Base-by-base conservation (phyloP, 2,888 invertebrate species). In the Anarsia innoxiella region DNA sequence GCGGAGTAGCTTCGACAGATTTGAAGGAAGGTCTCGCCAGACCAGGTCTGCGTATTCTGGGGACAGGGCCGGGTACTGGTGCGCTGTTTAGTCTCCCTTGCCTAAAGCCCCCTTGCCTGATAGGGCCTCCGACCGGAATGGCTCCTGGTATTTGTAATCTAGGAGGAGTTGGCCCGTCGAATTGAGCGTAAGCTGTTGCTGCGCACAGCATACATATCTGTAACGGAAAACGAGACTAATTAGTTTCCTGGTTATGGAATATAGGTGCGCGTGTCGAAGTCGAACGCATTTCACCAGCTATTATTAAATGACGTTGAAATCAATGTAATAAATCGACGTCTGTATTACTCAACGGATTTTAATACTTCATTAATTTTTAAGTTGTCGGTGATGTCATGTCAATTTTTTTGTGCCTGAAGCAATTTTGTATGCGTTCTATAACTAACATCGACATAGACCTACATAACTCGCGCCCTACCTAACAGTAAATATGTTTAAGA, bases 111-210 rank as follows among this genome's bases (percentile, higher is more conserved):
- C 69, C 76, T 59, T 63, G 78, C 39, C 76, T 57, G 28, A 42
- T 39, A 6, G 56, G 60, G 10, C 65, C 66, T 12, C 83, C 82
- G 29, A 87, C 32, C 5, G 79, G 68, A 12, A 88, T 58, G 1
- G 91, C 91, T 27, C 91, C 91, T 0, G 91, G 90, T 46, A 92
- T 89, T 53, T 80, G 84, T 11, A 91, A 69, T 53, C 91, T 77
- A 8, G 87, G 90, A n/a, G 91, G 91, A 37, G 83, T 57, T 48
- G 90, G 89, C 31, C 73, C 69, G 50, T 83, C 80, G 69, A 72
- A 83, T 66, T 86, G 86, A 40, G 86, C 85, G 56, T 80, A 79
- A 41, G 62, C 82, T 68, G 88, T 86, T 51, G 85, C 85, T 48
- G 70, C 71, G 59, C 79, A 84, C 68, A 83, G 73, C 67, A 74